Percentiles rank a stretch among this genome's conserved stretches.
Evolutionary conservation across 2,888 invertebrate genomes (phyloP).

Genomic region (Leucophenga montana): DNA sequence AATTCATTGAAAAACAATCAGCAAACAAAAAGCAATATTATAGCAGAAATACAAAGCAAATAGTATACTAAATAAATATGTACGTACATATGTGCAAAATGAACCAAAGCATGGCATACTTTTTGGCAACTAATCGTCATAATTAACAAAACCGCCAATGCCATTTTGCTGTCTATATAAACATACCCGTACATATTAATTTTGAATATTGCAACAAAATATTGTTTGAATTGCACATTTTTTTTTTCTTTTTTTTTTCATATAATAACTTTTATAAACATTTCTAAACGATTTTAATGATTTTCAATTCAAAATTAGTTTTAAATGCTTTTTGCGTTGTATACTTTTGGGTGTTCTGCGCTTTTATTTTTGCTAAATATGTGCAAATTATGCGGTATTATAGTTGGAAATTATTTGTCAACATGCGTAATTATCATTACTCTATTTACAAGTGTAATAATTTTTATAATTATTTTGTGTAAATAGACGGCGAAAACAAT

Average conservation of each 20-base stretch:
- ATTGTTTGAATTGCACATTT: too few relatives aligned
- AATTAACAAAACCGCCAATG: not conserved
- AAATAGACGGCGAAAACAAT: conserved; percentile 9
- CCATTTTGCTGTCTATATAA: too few relatives aligned
- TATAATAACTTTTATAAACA: too few relatives aligned
- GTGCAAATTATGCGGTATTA: not conserved
- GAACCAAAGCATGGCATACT: not conserved
- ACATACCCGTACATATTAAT: too few relatives aligned
- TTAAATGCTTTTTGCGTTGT: not conserved
- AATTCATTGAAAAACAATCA: not conserved
- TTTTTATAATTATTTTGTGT: not conserved
- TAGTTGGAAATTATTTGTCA: not conserved
- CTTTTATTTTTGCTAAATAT: not conserved
- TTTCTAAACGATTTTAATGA: too few relatives aligned
- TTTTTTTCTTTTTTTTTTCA: too few relatives aligned
- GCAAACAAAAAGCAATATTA: not conserved
- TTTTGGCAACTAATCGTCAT: conserved; percentile 12
- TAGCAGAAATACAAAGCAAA: not conserved
- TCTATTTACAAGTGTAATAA: not conserved
- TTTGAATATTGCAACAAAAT: too few relatives aligned
- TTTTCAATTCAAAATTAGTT: too few relatives aligned
- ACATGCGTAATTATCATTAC: not conserved
- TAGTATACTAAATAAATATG: not conserved
- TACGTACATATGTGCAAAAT: not conserved
- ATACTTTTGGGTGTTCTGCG: not conserved